Base-by-base conservation (phyloP, 2,888 invertebrate species). In the Malthinus seriepunctatus region DNA sequence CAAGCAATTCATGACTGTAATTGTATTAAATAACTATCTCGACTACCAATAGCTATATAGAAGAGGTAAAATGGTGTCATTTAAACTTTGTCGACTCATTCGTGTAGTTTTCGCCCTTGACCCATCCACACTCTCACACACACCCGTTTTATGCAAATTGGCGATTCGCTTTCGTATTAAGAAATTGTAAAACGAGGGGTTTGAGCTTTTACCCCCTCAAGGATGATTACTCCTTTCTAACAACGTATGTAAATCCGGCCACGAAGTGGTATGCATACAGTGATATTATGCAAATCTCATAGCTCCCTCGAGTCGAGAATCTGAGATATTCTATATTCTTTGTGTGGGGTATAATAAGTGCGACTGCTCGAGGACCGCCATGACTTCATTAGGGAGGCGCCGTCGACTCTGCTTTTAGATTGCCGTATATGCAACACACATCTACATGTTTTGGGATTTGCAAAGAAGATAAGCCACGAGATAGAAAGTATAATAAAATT, bases 231-330 rank as follows among this genome's bases (percentile, higher is more conserved):
- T 51, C 45, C 39, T 34, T 56, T 23, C 49, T 56, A 61, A 50
- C 60, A 61, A 60, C 65, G 67, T 67, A 67, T 67, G 67, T 65
- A 67, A 67, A 67, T 66, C 65, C 62, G 53, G 57, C 66, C 59
- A 38, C 63, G 55, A 60, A 65, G 62, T 63, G 65, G 53, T 62
- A 63, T 66, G 66, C 62, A 66, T 63, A 66, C 61, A 60, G 64
- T 53, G 62, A 66, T 62, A 66, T 67, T 66, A 67, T 67, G 67
- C 65, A 67, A 67, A 67, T 66, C 48, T 46, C 35, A 60, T 44
- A 50, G 62, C 59, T 63, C 63, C 65, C 65, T 56, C 47, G 61
- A 55, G 61, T 61, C 62, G 62, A 50, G 64, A 62, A 62, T 64
- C 62, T 54, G 60, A 62, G 62, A 62, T 64, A 63, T 65, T 59